Evolutionary conservation across 2,113 vertebrate species (phyloP).

Genomic region (Passer montanus): DNA sequence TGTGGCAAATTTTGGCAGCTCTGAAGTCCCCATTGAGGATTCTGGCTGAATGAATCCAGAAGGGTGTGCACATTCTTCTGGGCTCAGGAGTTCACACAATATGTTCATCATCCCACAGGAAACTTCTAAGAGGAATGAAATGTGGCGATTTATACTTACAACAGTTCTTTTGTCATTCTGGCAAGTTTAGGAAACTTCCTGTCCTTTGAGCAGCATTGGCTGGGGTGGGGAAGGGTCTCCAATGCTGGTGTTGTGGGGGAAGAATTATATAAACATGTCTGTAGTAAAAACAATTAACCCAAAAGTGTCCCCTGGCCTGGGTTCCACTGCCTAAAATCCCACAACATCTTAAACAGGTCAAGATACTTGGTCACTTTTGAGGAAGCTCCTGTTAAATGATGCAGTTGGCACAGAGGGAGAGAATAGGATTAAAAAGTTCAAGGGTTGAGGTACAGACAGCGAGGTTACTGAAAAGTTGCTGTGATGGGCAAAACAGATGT

Average conservation of each 20-base stretch:
- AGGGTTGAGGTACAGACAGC: not conserved
- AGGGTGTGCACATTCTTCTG: not conserved
- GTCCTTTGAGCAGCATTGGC: not conserved
- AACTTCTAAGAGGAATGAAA: not conserved
- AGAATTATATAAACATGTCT: not conserved
- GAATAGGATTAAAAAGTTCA: not conserved
- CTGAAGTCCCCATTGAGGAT: not conserved
- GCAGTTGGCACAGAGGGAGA: not conserved
- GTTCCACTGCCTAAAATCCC: not conserved
- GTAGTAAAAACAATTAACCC: not conserved
- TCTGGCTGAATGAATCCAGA: not conserved
- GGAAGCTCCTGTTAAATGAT: not conserved
- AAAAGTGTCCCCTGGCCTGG: not conserved
- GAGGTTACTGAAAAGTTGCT: not conserved
- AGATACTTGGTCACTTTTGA: not conserved
- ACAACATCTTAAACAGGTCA: not conserved
- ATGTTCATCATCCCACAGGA: not conserved
- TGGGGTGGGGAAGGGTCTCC: not conserved
- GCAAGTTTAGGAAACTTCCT: not conserved
- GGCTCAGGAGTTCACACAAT: not conserved
- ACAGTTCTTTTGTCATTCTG: not conserved
- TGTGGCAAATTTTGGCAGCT: not conserved
- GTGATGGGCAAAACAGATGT: not conserved
- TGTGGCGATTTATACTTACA: not conserved
- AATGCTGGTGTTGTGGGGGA: rapidly evolving